Conservation (phyloP, 2,888 invertebrate species). For the Leptopilina syphax region DNA sequence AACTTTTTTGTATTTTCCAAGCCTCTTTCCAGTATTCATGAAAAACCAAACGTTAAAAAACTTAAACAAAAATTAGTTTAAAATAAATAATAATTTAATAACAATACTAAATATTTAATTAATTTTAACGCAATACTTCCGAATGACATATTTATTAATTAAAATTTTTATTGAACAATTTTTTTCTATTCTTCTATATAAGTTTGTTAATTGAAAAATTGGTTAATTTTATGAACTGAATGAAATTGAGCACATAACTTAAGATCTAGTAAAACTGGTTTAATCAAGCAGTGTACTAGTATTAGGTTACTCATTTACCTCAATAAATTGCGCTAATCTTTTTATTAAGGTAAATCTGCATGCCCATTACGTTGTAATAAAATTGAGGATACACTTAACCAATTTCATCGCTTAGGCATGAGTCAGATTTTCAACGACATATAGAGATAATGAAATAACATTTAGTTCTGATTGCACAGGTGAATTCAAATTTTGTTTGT, state of each 20-base stretch:
- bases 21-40: background rate
- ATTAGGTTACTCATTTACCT: constrained; percentile 13
- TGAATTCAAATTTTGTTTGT: background rate
- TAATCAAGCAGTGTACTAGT: constrained; percentile 6
- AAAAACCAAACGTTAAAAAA: background rate
- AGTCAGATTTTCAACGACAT: constrained; percentile 8
- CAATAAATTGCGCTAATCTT: constrained; percentile 32
- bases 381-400: constrained; percentile 34
- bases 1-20: constrained; percentile 33
- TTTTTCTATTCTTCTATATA: background rate
- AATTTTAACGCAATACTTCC: background rate
- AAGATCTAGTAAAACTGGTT: constrained; percentile 27
- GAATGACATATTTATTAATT: background rate
- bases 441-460: constrained; percentile 6
- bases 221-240: background rate
- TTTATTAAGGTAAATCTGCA: constrained; percentile 27
- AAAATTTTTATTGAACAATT: background rate
- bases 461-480: background rate
- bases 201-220: background rate
- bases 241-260: background rate
- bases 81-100: background rate
- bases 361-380: constrained; percentile 11
- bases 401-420: constrained; percentile 20
- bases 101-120: background rate
- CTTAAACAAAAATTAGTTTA: background rate